Percentiles rank a stretch among this genome's conserved stretches.
Conservation (phyloP, 1,140 invertebrate genomes). For the Bradysia coprophila region DNA sequence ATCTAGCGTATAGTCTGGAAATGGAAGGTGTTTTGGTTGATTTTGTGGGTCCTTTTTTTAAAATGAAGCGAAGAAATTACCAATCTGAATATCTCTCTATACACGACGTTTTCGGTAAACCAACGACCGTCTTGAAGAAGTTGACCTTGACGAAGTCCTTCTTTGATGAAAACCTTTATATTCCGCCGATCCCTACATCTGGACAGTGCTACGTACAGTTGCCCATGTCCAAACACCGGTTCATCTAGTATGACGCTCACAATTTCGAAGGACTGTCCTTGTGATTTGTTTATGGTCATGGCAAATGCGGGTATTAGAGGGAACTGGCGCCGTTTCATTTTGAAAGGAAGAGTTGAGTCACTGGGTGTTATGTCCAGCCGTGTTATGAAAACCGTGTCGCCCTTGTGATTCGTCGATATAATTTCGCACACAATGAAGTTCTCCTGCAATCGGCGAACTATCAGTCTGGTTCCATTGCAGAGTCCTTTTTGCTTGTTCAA, state of each 20-base stretch:
- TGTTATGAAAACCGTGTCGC: constrained; percentile 1
- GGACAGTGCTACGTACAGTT: background rate
- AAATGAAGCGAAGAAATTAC: too few species aligned
- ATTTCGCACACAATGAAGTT: background rate
- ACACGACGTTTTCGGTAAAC: constrained; percentile 1
- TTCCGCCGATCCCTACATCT: background rate
- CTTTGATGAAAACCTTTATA: background rate
- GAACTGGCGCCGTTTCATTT: constrained; percentile 21
- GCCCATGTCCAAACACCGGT: constrained; percentile 1
- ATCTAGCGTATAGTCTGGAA: too few species aligned
- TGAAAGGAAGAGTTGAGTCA: too few species aligned
- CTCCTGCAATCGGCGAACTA: background rate
- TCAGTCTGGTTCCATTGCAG: background rate
- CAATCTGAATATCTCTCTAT: background rate
- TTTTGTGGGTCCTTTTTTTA: too few species aligned
- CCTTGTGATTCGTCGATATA: background rate
- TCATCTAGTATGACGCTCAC: background rate
- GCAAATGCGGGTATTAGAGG: constrained; percentile 26
- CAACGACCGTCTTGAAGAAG: background rate
- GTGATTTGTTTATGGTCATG: constrained; percentile 28
- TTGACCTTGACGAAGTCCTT: background rate
- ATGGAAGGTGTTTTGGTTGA: too few species aligned
- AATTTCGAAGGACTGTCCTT: constrained; percentile 13
- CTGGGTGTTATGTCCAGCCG: constrained; percentile 11
- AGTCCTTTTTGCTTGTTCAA: background rate